phyloP scores from a whole-genome alignment of 2,113 vertebrate species.

The Orycteropus afer region DNA sequence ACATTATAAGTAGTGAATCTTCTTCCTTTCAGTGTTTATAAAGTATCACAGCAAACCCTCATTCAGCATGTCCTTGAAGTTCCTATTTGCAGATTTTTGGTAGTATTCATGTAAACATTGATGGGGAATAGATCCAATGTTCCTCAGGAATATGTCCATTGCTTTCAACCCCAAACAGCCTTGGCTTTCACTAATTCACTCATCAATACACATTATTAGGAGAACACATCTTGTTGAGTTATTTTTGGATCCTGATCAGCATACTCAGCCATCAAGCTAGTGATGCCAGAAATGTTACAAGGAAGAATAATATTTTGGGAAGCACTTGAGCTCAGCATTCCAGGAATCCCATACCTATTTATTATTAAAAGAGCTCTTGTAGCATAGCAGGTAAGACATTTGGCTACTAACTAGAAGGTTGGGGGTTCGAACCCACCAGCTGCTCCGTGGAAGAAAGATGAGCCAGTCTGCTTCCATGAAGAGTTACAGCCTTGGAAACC shows the following conservation, averaged over 20 bases:
- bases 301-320: conserved; percentile 13
- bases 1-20: background rate
- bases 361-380: too few species aligned
- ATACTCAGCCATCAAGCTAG: conserved; percentile 42
- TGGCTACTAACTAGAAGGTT: too few species aligned
- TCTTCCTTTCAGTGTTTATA: background rate
- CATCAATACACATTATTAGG: conserved; percentile 60
- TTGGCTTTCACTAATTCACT: conserved; percentile 63
- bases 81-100: background rate
- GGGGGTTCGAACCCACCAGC: too few species aligned
- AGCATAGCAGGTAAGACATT: too few species aligned
- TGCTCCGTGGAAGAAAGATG: too few species aligned
- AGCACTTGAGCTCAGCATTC: background rate
- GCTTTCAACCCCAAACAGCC: background rate
- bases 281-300: background rate
- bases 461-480: too few species aligned
- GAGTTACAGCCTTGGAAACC: too few species aligned
- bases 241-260: conserved; percentile 46
- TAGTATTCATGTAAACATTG: background rate
- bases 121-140: background rate
- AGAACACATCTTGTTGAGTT: conserved; percentile 48
- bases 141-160: conserved; percentile 19
- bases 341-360: too few species aligned
- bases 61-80: background rate
- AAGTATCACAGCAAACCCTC: accelerated